These are phyloP conservation scores for Azemiops feae DNA, from an alignment of 2,113 vertebrate genomes.

Conservation along the genomic window DNA sequence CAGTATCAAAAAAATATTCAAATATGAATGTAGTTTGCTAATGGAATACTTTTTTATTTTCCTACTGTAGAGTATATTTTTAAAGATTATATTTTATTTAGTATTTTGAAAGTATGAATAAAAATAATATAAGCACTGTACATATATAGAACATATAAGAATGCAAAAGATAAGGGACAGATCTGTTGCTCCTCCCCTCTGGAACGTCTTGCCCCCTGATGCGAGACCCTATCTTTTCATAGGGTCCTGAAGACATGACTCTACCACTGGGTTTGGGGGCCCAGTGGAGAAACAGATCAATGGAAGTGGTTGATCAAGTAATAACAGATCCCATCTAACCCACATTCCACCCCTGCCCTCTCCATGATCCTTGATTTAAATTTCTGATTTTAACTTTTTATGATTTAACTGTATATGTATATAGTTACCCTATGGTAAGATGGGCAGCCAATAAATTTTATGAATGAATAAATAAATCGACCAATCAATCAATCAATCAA, in stretches of 20 bases:
- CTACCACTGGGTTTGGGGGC: neutral
- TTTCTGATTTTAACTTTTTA: neutral
- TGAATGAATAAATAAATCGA: neutral
- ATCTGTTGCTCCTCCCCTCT: neutral
- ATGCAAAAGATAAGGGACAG: neutral
- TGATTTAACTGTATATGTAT: neutral
- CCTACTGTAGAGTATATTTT: neutral
- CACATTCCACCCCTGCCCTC: neutral
- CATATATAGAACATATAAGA: neutral
- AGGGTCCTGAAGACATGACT: neutral
- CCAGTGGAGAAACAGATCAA: too few relatives aligned
- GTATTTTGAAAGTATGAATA: neutral
- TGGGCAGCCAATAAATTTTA: neutral
- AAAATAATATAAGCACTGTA: neutral
- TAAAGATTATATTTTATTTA: neutral
- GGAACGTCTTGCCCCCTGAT: neutral
- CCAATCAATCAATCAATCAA: neutral
- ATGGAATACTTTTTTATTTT: neutral
- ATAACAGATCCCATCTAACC: too few relatives aligned
- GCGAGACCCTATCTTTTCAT: neutral
- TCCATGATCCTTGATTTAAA: neutral
- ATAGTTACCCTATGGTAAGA: neutral
- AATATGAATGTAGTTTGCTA: neutral
- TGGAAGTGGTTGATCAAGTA: neutral
- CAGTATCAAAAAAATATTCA: neutral